Evolutionary conservation across 2,888 invertebrate species (phyloP), one percentile per base, ranked within the genome.

Genomic region (Leptinotarsa juncta): DNA sequence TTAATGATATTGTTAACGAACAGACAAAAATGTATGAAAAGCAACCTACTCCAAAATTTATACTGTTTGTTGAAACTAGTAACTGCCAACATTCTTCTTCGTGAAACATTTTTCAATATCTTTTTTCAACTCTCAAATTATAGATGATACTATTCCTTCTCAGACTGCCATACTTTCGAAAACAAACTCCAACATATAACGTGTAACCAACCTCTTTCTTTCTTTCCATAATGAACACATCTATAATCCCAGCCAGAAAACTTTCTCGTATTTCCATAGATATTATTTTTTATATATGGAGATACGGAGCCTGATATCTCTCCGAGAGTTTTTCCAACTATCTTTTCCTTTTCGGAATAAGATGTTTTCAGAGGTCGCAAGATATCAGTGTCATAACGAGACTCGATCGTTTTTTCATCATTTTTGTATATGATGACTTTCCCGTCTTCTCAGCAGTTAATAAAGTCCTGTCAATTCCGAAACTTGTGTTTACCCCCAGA

Each of bases 401-500:
- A 57, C 71, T 60, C 60, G 50, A 74, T 74, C 67, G 74, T 62
- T 74, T 71, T 67, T 71, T 71, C 74, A 74, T 74, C 74, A 74
- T 62, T 71, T 74, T 70, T 50, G 70, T 73, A 70, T 67, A 70
- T 74, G 32, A 62, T 67, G 67, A 71, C 67, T 74, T 71, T 74
- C 67, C 53, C 51, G 53, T 12, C 71, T 74, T 67, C 62, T 71
- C 74, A 70, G 67, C 71, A 74, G 74, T 70, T 74, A 70, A 74
- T 74, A 71, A 74, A 74, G 71, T 50, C 53, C 70, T 74, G 74
- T 74, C 74, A 74, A 70, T 70, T 73, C 70, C 73, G n/a, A 66
- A 70, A 50, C 66, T 53, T 70, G 42, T 74, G 67, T 74, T 74
- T 71, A 74, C 67, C 55, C 20, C 55, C 7, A 67, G 62, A 42